phyloP scores from a whole-genome alignment of 2,888 invertebrate genomes.

The Hyposoter didymator region DNA sequence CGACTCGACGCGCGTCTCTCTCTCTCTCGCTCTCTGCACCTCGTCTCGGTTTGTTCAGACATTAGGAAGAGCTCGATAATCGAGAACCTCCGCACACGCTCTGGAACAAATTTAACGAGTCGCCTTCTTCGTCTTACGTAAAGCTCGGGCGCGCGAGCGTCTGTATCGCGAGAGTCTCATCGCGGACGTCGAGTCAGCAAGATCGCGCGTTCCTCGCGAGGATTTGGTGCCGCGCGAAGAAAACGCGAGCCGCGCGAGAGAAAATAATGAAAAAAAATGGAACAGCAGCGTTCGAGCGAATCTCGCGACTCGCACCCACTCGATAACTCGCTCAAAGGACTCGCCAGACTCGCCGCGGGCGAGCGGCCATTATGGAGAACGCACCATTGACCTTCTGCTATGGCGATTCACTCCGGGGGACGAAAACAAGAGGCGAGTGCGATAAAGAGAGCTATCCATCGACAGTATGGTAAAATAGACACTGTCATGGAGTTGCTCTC shows the following conservation, averaged over 20 bases:
- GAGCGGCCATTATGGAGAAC: too few relatives aligned
- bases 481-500: conserved; percentile 99
- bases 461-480: conserved; percentile 97
- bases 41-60: conserved; percentile 71
- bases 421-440: conserved; percentile 77
- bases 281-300: background rate
- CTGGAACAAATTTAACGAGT: conserved; percentile 74
- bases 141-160: conserved; percentile 26
- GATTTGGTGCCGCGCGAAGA: too few relatives aligned
- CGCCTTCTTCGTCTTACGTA: conserved; percentile 70
- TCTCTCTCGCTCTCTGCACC: background rate
- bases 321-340: conserved; percentile 6
- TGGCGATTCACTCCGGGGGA: background rate
- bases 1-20: background rate
- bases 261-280: background rate
- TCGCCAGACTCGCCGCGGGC: background rate
- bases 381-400: too few relatives aligned
- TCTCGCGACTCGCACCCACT: background rate
- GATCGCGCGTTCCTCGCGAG: too few relatives aligned
- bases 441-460: conserved; percentile 99
- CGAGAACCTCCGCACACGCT: conserved; percentile 55
- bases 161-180: too few relatives aligned
- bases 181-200: too few relatives aligned
- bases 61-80: conserved; percentile 74
- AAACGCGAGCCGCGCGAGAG: background rate